Evolutionary conservation across 2,113 vertebrate genomes (phyloP).

Genomic region (Charina bottae): DNA sequence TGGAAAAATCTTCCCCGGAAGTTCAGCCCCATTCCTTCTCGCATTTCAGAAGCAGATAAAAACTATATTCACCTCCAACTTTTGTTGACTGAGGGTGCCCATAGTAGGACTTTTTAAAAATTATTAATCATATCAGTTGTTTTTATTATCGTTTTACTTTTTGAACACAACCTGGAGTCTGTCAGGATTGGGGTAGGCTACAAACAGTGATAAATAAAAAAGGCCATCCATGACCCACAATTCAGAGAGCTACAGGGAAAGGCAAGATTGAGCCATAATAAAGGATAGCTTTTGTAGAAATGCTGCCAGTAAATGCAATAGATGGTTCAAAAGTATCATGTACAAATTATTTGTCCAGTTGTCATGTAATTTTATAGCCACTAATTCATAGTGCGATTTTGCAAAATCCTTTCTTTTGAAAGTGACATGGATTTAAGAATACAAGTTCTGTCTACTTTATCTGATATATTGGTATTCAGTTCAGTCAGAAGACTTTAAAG

Average conservation of each 20-base stretch:
- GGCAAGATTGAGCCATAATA: neutral
- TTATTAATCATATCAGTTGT: neutral
- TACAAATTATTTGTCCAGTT: neutral
- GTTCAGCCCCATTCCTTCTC: neutral
- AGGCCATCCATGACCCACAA: neutral
- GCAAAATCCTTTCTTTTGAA: constrained; percentile 10
- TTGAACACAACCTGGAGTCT: neutral
- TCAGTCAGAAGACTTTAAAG: neutral
- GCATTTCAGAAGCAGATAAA: neutral
- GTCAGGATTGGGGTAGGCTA: neutral
- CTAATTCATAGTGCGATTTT: neutral
- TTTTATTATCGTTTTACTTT: neutral
- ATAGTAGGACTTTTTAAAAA: neutral
- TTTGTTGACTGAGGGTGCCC: neutral
- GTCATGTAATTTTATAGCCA: neutral
- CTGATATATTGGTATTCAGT: accelerated
- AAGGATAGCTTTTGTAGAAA: neutral
- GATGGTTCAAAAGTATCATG: neutral
- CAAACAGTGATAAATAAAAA: neutral
- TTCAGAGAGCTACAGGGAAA: neutral
- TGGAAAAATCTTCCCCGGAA: neutral
- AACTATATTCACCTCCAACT: neutral
- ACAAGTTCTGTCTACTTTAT: neutral
- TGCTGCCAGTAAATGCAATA: neutral
- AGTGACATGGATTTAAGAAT: neutral